These are phyloP conservation scores for Alethe castanea DNA, from an alignment of 2,113 vertebrate genomes.

Conservation along the genomic window DNA sequence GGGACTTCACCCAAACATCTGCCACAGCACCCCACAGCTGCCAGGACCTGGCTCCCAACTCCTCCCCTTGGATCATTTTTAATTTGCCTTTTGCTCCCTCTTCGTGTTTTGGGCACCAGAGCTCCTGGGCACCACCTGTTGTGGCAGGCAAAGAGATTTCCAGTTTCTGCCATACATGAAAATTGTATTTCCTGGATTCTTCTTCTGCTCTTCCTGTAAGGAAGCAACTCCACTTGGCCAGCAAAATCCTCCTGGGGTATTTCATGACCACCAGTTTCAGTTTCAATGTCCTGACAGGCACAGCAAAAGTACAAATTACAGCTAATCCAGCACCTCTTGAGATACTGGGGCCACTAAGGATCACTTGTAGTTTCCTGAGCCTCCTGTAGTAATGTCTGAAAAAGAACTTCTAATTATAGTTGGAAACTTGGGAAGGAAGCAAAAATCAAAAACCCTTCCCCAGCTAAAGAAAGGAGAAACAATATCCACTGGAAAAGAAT, in stretches of 20 bases:
- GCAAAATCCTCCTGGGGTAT: background rate
- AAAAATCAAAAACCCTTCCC: background rate
- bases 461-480: background rate
- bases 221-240: background rate
- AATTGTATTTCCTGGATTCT: background rate
- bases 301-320: background rate
- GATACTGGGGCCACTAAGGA: background rate
- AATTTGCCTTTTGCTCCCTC: background rate
- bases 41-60: background rate
- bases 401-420: slow-evolving; percentile 5
- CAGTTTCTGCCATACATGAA: background rate
- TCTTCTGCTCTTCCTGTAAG: background rate
- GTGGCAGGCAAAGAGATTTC: background rate
- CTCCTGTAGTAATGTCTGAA: background rate
- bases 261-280: background rate
- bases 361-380: background rate
- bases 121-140: background rate
- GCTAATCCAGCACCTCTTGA: background rate
- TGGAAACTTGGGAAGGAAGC: slow-evolving; percentile 35
- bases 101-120: background rate
- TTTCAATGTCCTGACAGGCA: background rate
- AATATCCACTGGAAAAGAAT: background rate
- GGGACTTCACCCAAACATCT: background rate
- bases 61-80: background rate
- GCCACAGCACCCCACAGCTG: background rate